Percentiles rank a stretch among this genome's conserved stretches.
phyloP scores from a whole-genome alignment of 2,113 vertebrate genomes.

The Meleagris gallopavo region DNA sequence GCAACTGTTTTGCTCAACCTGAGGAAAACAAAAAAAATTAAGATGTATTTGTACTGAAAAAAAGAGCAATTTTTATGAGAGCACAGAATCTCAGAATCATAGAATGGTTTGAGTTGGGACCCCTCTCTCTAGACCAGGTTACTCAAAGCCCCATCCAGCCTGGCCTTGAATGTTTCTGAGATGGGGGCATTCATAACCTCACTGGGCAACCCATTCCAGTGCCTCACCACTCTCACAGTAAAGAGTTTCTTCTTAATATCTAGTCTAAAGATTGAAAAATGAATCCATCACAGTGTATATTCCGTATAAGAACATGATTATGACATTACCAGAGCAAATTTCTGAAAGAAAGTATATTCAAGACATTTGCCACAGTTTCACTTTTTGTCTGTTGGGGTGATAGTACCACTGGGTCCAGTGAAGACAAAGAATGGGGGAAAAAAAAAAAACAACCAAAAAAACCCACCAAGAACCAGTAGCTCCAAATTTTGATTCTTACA shows the following conservation, averaged over 20 bases:
- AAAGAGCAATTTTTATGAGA: constrained; percentile 1
- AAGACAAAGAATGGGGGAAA: neutral
- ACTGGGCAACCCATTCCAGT: too few relatives aligned
- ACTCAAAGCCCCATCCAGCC: too few relatives aligned
- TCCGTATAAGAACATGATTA: neutral
- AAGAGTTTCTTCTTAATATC: too few relatives aligned
- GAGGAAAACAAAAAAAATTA: constrained; percentile 27
- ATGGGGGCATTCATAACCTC: too few relatives aligned
- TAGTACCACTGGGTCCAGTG: neutral
- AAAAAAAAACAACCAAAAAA: neutral
- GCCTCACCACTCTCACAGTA: too few relatives aligned
- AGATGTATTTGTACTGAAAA: constrained; percentile 50
- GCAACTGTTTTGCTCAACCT: neutral
- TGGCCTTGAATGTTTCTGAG: too few relatives aligned
- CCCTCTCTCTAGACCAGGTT: too few relatives aligned
- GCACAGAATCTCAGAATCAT: too few relatives aligned
- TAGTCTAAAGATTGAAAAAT: neutral
- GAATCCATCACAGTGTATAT: neutral
- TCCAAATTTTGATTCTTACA: neutral
- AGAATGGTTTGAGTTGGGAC: too few relatives aligned
- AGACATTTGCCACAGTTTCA: neutral
- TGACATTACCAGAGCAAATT: constrained; percentile 31
- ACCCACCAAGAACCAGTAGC: too few relatives aligned
- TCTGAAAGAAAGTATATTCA: neutral
- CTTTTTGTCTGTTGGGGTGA: neutral